These are phyloP conservation scores for Cardiocondyla obscurior DNA, from an alignment of 1,140 invertebrate genomes.

Conservation along the genomic window DNA sequence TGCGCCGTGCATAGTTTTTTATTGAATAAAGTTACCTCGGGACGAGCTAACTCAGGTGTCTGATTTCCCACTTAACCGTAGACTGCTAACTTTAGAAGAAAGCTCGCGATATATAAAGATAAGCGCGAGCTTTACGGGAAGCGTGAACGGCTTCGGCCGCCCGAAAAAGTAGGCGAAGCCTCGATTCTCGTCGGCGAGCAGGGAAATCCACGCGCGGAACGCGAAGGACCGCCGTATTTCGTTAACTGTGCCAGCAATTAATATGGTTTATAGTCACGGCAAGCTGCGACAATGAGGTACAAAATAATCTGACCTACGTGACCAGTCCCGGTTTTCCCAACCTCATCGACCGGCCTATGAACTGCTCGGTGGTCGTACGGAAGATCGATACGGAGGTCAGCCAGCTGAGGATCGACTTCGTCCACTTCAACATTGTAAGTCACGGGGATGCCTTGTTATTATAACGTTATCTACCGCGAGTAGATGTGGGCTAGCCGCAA, in stretches of 20 bases:
- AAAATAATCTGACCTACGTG: conserved; percentile 94
- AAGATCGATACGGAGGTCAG: conserved; percentile 90
- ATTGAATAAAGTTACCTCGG: background rate
- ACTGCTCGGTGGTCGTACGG: conserved; percentile 88
- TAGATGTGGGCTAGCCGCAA: background rate
- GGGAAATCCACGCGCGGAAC: too few species aligned
- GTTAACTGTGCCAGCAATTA: conserved; percentile 39
- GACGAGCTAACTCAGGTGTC: conserved; percentile 19
- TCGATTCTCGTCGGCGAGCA: too few species aligned
- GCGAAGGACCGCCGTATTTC: background rate
- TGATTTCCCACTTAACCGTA: conserved; percentile 38
- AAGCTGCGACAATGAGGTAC: conserved; percentile 89
- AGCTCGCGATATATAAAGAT: too few species aligned
- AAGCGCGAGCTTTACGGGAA: background rate
- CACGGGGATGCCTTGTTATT: conserved; percentile 32
- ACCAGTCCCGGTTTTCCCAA: conserved; percentile 92
- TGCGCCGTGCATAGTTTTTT: background rate
- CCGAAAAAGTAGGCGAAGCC: too few species aligned
- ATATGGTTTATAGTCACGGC: conserved; percentile 86
- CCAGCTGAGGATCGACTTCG: conserved; percentile 91
- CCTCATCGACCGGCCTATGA: conserved; percentile 86
- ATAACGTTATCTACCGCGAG: background rate
- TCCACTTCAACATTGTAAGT: conserved; percentile 91
- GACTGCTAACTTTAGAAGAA: conserved; percentile 33
- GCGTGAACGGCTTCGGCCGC: too few species aligned